Percentiles rank a stretch among this genome's conserved stretches.
Evolutionary conservation across 1,140 invertebrate genomes (phyloP).

Genomic region (Steinernema feltiae): DNA sequence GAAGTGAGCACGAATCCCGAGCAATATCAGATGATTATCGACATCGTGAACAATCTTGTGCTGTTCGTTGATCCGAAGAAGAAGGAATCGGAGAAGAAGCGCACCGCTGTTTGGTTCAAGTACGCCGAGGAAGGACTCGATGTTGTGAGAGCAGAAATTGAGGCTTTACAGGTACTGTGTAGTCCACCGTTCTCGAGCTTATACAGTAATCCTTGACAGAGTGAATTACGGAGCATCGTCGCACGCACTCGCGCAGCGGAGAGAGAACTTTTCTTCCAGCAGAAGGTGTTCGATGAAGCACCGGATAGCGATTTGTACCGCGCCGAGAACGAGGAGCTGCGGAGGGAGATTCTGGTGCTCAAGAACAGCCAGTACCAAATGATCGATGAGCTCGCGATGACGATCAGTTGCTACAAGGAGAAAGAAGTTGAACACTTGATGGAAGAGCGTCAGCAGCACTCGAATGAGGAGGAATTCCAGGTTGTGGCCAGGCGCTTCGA

Average conservation of each 20-base stretch:
- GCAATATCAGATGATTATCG: constrained; percentile 63
- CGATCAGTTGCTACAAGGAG: constrained; percentile 77
- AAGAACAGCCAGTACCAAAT: constrained; percentile 65
- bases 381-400: constrained; percentile 85
- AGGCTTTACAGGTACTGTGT: constrained; percentile 67
- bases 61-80: constrained; percentile 91
- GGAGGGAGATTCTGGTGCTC: constrained; percentile 65
- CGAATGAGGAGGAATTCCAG: constrained; percentile 52
- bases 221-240: constrained; percentile 53
- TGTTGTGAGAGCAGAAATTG: constrained; percentile 67
- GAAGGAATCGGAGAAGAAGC: constrained; percentile 68
- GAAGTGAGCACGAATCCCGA: constrained; percentile 90
- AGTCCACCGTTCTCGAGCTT: too few species aligned
- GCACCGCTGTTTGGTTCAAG: constrained; percentile 70
- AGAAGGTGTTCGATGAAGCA: constrained; percentile 26
- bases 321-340: constrained; percentile 74
- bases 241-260: constrained; percentile 47
- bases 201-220: constrained; percentile 69
- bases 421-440: constrained; percentile 65
- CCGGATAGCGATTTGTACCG: constrained; percentile 27
- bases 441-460: constrained; percentile 37
- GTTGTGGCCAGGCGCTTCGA: constrained; percentile 77
- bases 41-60: constrained; percentile 91
- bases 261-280: constrained; percentile 51
- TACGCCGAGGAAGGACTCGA: constrained; percentile 73